Evolutionary conservation across 2,797 vertebrate genomes (phyloP).

Genomic region (Peromyscus aztecus): DNA sequence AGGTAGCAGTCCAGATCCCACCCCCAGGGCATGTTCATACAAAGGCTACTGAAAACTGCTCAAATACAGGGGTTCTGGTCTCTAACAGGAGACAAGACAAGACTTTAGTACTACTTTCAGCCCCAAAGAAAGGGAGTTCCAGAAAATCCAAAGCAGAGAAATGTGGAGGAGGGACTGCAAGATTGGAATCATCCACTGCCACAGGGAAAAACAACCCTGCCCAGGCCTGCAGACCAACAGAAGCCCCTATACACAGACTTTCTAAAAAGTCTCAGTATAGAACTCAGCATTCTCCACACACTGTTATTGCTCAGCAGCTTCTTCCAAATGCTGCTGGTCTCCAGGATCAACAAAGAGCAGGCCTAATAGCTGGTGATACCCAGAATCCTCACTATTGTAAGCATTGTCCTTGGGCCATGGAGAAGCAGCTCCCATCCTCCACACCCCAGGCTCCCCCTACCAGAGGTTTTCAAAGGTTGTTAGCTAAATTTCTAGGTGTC

Average conservation of each 20-base stretch:
- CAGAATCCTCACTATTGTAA: background rate
- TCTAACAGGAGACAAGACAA: conserved; percentile 62
- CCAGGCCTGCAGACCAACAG: background rate
- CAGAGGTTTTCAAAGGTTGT: conserved; percentile 51
- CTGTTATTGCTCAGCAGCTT: background rate
- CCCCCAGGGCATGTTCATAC: background rate
- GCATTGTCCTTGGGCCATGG: conserved; percentile 1
- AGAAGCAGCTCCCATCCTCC: background rate
- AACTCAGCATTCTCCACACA: background rate
- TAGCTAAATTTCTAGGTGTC: conserved; percentile 49
- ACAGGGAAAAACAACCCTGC: background rate
- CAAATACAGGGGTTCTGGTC: background rate
- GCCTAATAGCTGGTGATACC: background rate
- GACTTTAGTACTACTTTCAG: background rate
- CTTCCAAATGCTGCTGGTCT: background rate
- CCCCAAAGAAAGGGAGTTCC: background rate
- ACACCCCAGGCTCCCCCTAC: background rate
- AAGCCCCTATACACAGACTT: background rate
- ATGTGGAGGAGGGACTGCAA: background rate
- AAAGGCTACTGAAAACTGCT: conserved; percentile 17
- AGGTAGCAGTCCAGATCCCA: background rate
- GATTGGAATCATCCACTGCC: background rate
- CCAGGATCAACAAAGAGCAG: background rate
- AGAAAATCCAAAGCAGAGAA: conserved; percentile 59
- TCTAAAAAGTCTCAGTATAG: background rate